A percentile compares a stretch with the other conserved stretches of the same genome.
These are phyloP conservation scores for Cheilosia scutellata DNA, from an alignment of 2,888 invertebrate genomes.

Conservation along the genomic window DNA sequence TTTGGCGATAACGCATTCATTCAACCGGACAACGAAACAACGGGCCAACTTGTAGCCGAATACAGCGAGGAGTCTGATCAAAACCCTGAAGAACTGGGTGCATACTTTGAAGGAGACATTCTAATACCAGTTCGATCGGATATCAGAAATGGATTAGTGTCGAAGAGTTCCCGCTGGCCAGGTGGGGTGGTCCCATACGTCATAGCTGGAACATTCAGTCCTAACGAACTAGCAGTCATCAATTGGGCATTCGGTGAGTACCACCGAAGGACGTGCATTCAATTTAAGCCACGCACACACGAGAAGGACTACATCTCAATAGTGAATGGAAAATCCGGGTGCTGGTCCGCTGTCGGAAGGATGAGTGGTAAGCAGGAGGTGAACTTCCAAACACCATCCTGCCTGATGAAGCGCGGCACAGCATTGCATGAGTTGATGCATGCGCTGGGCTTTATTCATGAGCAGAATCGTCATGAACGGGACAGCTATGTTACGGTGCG, in stretches of 20 bases:
- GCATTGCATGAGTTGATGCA: conserved; percentile 92
- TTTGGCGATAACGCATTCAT: conserved; percentile 83
- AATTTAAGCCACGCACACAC: conserved; percentile 87
- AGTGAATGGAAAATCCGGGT: conserved; percentile 88
- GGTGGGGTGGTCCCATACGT: conserved; percentile 89
- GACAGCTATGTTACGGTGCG: conserved; percentile 88
- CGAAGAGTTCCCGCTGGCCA: conserved; percentile 87
- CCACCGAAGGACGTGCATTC: conserved; percentile 89
- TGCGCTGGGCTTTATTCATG: conserved; percentile 91
- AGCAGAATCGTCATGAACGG: conserved; percentile 91
- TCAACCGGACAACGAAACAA: conserved; percentile 83
- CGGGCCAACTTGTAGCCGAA: conserved; percentile 76
- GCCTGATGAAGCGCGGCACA: conserved; percentile 89
- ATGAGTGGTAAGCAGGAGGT: conserved; percentile 87
- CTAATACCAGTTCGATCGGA: conserved; percentile 85
- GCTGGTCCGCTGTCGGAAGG: conserved; percentile 92
- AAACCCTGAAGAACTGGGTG: conserved; percentile 92
- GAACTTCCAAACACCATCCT: conserved; percentile 90
- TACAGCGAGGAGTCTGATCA: conserved; percentile 78
- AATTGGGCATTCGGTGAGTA: conserved; percentile 89
- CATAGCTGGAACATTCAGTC: conserved; percentile 87
- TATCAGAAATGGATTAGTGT: conserved; percentile 87
- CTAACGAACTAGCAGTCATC: conserved; percentile 86
- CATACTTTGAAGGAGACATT: conserved; percentile 92
- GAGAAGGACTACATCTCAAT: conserved; percentile 89